These are phyloP conservation scores for Magallana angulata DNA, from an alignment of 1,140 invertebrate genomes.

Conservation along the genomic window DNA sequence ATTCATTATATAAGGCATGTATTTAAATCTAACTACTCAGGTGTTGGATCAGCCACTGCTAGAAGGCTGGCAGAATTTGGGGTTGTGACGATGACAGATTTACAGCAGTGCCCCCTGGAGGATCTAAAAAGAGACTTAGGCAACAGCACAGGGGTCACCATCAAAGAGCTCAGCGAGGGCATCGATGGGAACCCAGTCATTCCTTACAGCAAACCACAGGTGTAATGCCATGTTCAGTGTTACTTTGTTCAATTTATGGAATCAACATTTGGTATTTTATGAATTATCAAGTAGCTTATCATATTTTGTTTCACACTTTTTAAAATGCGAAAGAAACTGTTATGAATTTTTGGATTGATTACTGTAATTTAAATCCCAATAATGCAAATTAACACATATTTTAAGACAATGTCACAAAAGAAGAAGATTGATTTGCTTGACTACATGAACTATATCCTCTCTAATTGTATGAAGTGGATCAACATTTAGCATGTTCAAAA, in stretches of 20 bases:
- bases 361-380: neutral
- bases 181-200: conserved; percentile 68
- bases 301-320: neutral
- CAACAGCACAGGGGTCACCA: conserved; percentile 44
- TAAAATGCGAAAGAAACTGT: neutral
- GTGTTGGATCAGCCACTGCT: conserved; percentile 65
- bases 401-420: neutral
- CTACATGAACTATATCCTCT: no score
- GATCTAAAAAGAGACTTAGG: conserved; percentile 66
- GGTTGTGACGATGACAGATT: conserved; percentile 61
- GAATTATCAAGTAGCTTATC: neutral
- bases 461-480: no score
- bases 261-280: no score
- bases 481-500: neutral
- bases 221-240: neutral
- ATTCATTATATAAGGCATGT: no score
- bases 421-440: no score
- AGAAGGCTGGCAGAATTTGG: conserved; percentile 64
- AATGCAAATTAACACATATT: no score
- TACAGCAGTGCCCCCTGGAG: conserved; percentile 56
- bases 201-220: conserved; percentile 69
- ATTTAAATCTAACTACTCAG: conserved; percentile 44
- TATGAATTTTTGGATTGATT: no score
- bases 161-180: conserved; percentile 65
- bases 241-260: neutral